These are phyloP conservation scores for Rhinoraja longicauda DNA, from an alignment of 2,797 vertebrate species.

Conservation along the genomic window DNA sequence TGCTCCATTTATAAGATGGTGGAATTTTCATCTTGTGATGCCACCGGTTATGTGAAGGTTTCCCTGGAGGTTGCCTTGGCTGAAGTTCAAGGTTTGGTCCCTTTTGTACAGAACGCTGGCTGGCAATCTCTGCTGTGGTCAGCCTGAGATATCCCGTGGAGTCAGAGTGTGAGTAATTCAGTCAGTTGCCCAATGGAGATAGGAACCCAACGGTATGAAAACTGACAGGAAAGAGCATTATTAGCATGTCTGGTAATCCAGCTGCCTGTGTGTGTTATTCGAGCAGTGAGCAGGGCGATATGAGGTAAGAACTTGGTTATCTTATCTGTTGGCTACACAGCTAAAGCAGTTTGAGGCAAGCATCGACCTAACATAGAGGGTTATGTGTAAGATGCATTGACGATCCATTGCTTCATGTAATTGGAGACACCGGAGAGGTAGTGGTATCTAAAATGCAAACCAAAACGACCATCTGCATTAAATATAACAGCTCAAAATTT, in stretches of 20 bases:
- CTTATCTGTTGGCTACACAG: not conserved
- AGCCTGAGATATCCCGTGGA: not conserved
- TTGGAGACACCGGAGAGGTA: not conserved
- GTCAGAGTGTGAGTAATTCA: not conserved
- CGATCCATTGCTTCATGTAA: not conserved
- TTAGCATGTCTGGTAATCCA: conserved; percentile 28
- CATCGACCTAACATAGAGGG: too few relatives aligned
- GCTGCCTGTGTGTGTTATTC: conserved; percentile 16
- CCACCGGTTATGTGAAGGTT: not conserved
- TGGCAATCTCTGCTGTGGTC: not conserved
- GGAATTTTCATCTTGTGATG: not conserved
- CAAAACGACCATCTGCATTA: not conserved
- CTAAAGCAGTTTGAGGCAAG: not conserved
- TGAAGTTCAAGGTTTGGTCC: conserved; percentile 8
- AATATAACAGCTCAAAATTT: not conserved
- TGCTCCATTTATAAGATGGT: not conserved
- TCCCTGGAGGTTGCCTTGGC: not conserved
- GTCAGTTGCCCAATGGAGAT: not conserved
- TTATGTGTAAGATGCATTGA: not conserved
- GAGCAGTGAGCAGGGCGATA: not conserved
- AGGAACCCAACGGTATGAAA: conserved; percentile 15
- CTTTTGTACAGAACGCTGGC: not conserved
- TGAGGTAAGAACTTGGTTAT: not conserved
- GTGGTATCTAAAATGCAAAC: not conserved
- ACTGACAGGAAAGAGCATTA: conserved; percentile 23